phyloP scores from a whole-genome alignment of 2,888 invertebrate species.

The Lepeophtheirus nordmannii region DNA sequence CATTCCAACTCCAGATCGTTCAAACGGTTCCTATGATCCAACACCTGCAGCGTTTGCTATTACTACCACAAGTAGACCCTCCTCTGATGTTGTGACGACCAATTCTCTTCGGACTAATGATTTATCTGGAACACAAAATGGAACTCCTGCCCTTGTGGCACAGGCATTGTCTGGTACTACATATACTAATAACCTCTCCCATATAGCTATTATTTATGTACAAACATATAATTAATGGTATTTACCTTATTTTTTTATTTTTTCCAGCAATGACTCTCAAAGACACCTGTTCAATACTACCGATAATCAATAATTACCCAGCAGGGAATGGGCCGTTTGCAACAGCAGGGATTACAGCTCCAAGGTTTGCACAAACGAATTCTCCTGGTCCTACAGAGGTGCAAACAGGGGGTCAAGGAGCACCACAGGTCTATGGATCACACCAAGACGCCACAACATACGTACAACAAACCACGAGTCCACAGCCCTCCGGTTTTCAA shows the following conservation, averaged over 20 bases:
- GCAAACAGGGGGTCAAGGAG: slow-evolving; percentile 73
- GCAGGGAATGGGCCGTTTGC: slow-evolving; percentile 27
- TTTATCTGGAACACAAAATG: slow-evolving; percentile 5
- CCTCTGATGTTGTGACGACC: background rate
- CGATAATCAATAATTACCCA: slow-evolving; percentile 26
- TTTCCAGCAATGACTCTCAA: slow-evolving; percentile 15
- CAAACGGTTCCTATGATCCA: background rate
- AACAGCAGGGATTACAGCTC: slow-evolving; percentile 29
- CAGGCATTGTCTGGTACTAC: slow-evolving; percentile 18
- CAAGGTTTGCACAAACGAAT: slow-evolving; percentile 68
- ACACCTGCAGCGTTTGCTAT: background rate
- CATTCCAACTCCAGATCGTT: background rate
- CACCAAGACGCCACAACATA: slow-evolving; percentile 55
- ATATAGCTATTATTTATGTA: too few relatives aligned
- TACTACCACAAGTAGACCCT: background rate
- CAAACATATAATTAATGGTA: too few relatives aligned
- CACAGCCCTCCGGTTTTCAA: slow-evolving; percentile 88
- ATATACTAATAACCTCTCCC: background rate
- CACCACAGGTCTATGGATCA: slow-evolving; percentile 42
- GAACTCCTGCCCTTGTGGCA: slow-evolving; percentile 16
- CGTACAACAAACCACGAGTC: slow-evolving; percentile 76
- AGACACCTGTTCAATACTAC: slow-evolving; percentile 11
- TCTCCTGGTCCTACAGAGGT: slow-evolving; percentile 86
- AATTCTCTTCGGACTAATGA: background rate
- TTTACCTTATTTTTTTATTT: background rate